Percentiles rank a stretch among this genome's conserved stretches.
phyloP scores from a whole-genome alignment of 2,888 invertebrate species.

The Autographa pulchrina region DNA sequence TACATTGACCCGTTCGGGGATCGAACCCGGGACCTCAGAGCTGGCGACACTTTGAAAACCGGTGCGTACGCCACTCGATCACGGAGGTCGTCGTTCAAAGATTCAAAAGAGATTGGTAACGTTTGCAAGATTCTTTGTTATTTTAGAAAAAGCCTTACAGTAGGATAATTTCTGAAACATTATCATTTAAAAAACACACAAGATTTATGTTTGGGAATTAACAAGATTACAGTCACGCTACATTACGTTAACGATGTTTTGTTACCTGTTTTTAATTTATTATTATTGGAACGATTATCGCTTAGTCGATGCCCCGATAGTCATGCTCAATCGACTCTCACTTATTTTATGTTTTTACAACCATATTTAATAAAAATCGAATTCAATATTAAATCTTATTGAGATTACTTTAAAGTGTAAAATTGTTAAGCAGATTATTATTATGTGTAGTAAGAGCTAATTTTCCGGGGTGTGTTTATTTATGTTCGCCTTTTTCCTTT shows the following conservation, averaged over 20 bases:
- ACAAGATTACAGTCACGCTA: neutral
- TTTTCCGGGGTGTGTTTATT: neutral
- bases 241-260: constrained; percentile 1
- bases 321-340: constrained; percentile 31
- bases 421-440: neutral
- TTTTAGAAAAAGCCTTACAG: too few species aligned
- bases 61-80: too few species aligned
- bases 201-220: neutral
- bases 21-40: too few species aligned
- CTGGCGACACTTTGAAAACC: too few species aligned
- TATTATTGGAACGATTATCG: constrained; percentile 10
- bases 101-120: too few species aligned
- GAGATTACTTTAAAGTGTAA: neutral
- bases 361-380: neutral
- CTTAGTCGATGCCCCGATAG: constrained; percentile 18
- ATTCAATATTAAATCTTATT: constrained; percentile 5
- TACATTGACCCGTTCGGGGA: too few species aligned
- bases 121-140: too few species aligned
- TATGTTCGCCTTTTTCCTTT: too few species aligned
- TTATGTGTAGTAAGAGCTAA: neutral
- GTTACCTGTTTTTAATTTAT: constrained; percentile 15
- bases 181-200: too few species aligned
- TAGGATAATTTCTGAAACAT: too few species aligned
- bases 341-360: constrained; percentile 27
- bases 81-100: too few species aligned